These are phyloP conservation scores for Pyrocephalus nanus DNA, from an alignment of 2,797 vertebrate genomes.

Conservation along the genomic window DNA sequence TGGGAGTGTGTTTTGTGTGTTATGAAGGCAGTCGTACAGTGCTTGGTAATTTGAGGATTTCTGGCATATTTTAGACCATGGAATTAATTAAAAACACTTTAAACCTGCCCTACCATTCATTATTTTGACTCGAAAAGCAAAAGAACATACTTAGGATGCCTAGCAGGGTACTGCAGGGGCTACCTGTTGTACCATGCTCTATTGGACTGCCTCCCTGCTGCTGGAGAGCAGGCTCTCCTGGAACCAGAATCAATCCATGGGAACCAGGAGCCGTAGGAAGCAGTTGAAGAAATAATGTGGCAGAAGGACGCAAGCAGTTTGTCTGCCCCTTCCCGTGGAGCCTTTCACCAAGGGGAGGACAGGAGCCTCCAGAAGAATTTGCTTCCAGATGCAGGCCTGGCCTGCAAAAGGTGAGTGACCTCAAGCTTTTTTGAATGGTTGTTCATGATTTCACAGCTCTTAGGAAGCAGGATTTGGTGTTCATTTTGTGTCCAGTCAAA, in stretches of 20 bases:
- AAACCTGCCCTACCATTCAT: fast-evolving
- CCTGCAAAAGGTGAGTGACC: slow-evolving; percentile 24
- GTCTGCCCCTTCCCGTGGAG: neutral
- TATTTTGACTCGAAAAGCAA: neutral
- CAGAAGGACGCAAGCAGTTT: neutral
- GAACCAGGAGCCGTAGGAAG: neutral
- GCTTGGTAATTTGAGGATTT: neutral
- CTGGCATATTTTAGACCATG: fast-evolving
- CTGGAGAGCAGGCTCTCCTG: neutral
- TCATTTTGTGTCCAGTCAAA: neutral
- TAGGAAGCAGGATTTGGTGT: neutral
- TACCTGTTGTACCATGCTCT: neutral
- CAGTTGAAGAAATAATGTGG: neutral
- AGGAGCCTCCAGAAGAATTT: neutral
- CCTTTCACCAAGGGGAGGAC: neutral
- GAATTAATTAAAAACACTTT: neutral
- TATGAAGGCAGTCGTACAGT: neutral
- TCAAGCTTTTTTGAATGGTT: neutral
- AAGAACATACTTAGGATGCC: neutral
- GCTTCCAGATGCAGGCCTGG: neutral
- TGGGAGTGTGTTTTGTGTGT: neutral
- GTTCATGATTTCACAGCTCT: neutral
- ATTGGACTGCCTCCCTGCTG: neutral
- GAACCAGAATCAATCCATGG: neutral
- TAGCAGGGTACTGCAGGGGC: neutral